Base-by-base conservation (phyloP, 1,140 invertebrate species). In the Schlechtendalia chinensis region DNA sequence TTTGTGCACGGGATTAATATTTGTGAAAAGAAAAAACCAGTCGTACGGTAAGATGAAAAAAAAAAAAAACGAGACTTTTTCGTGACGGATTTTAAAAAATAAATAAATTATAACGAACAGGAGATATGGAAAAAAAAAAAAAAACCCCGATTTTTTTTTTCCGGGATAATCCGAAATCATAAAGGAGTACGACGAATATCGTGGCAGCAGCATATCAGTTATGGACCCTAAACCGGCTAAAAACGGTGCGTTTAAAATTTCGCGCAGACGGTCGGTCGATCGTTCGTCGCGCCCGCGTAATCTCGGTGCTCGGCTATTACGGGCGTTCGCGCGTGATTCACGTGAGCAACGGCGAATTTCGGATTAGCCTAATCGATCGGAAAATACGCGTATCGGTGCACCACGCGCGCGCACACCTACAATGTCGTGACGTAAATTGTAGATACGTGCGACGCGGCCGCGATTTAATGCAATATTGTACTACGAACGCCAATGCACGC, bases 291-390 rank as follows among this genome's bases (percentile, higher is more conserved):
- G 22, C 72, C 19, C 27, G n/a, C 11, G 14, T 75, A 75, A 75
- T 75, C 53, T 75, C 72, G 12, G 5, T 22, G 27, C n/a, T 14
- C 10, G 19, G 72, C 29, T 58, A n/a, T 74, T 74, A 32, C 71
- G 50, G 50, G 50, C 54, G 71, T 74, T 14, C 53, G 4, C 29
- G 27, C 12, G 53, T 58, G 58, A 50, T 74, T 14, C 53, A 6
- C 29, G 27, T 5, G 53, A 75, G 58, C 39, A 14, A 58, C 58
- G 58, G 12, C 5, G n/a, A 75, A 58, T 58, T 75, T 58, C 54
- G 53, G 72, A 75, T 75, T 58, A 75, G 53, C 39, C 29, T 39
- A 58, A 75, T 75, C 72, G 72, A 75, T 75, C 72, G 72, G 72
- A 75, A 75, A 75, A 75, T n/a, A 32, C 32, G 32, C n/a, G n/a